These are phyloP conservation scores for Sphaerophoria taeniata DNA, from an alignment of 2,888 invertebrate species.

Conservation along the genomic window DNA sequence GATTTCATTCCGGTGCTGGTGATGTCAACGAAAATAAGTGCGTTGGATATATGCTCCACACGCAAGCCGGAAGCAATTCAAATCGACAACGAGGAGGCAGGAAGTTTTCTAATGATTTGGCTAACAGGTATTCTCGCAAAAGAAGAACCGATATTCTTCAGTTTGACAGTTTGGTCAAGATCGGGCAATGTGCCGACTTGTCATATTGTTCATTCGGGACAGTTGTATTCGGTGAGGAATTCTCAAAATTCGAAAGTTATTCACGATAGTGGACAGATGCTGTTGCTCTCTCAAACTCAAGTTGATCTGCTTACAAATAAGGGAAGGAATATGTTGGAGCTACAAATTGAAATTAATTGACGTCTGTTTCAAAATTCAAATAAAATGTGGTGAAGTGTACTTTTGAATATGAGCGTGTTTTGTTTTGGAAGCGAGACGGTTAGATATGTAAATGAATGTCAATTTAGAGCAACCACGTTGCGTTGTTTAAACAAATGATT, in stretches of 20 bases:
- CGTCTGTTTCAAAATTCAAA: neutral
- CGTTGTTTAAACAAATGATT: neutral
- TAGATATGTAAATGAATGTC: no score
- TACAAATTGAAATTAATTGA: conserved; percentile 73
- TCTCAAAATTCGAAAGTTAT: conserved; percentile 75
- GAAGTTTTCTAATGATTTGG: conserved; percentile 77
- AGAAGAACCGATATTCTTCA: conserved; percentile 76
- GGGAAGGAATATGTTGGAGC: conserved; percentile 77
- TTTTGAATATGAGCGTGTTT: neutral
- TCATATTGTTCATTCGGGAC: conserved; percentile 77
- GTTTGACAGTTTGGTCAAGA: conserved; percentile 77
- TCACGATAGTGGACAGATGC: conserved; percentile 75
- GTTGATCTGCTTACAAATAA: conserved; percentile 76
- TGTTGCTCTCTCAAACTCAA: conserved; percentile 76
- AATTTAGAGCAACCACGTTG: neutral
- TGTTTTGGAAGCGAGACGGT: neutral
- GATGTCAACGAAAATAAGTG: conserved; percentile 77
- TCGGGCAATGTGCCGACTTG: conserved; percentile 71
- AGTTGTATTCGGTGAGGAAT: conserved; percentile 78
- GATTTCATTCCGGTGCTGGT: conserved; percentile 79
- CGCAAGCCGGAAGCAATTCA: neutral
- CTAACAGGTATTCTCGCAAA: conserved; percentile 77
- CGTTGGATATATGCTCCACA: conserved; percentile 70
- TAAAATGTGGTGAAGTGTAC: neutral
- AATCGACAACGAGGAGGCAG: neutral